These are phyloP conservation scores for Hypomecis atomaria DNA, from an alignment of 2,888 invertebrate species.

Conservation along the genomic window DNA sequence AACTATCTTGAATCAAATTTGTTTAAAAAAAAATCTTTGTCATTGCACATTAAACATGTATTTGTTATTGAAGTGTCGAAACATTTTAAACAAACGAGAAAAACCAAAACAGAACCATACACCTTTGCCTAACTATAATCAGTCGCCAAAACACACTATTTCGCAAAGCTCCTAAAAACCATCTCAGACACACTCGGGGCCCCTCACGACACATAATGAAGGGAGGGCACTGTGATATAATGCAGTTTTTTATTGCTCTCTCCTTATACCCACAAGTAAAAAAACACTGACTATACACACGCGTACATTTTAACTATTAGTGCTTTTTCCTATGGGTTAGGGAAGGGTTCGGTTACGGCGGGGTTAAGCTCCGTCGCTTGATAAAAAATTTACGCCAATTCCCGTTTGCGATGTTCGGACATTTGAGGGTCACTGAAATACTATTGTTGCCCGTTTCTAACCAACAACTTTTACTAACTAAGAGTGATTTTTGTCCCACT, in stretches of 20 bases:
- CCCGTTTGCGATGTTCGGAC: constrained; percentile 65
- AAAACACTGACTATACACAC: constrained; percentile 64
- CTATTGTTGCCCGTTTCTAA: constrained; percentile 52
- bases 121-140: constrained; percentile 16
- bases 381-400: constrained; percentile 79
- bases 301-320: constrained; percentile 82
- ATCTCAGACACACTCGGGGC: constrained; percentile 62
- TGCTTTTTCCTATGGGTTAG: constrained; percentile 70
- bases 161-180: constrained; percentile 53
- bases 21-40: no score
- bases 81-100: background rate
- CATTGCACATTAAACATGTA: no score
- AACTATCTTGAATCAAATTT: no score
- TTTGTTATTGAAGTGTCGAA: background rate
- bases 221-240: constrained; percentile 82
- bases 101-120: constrained; percentile 7
- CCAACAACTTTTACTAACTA: constrained; percentile 34
- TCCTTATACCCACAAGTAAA: constrained; percentile 82
- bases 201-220: constrained; percentile 77
- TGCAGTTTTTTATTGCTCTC: constrained; percentile 84
- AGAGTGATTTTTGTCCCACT: constrained; percentile 38
- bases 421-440: constrained; percentile 61
- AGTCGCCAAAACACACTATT: constrained; percentile 31
- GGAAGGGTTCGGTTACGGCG: constrained; percentile 77
- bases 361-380: constrained; percentile 69